Base-by-base conservation (phyloP, 2,797 vertebrate species). In the Nothura maculosa region DNA sequence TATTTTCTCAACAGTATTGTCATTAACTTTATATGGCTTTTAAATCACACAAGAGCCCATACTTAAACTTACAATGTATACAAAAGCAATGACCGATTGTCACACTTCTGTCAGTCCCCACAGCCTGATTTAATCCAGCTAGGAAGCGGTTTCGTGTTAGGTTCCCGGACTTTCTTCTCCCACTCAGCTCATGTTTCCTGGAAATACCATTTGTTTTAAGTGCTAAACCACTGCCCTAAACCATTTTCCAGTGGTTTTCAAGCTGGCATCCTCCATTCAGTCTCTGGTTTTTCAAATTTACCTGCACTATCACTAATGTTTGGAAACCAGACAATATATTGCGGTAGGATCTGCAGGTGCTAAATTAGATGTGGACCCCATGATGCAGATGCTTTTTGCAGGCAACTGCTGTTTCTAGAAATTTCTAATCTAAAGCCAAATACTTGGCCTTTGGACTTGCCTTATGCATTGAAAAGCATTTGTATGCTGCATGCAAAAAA, bases 21-120 rank as follows among this genome's bases (percentile, higher is more conserved):
- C 32, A 64, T 79, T 64, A 85, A 57, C 90, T 91, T 96, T 94
- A 25, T 22, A 68, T 12, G 79, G n/a, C 10, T 92, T 94, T 89
- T 62, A 87, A 89, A 73, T 58, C 55, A 61, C 40, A 24, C 9
- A 45, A 42, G 12, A 67, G 9, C 18, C 36, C 27, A 55, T 38
- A 22, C 45, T 68, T 77, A 68, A 70, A 87, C 91, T 93, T 66
- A 58, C 57, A 79, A 40, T 48, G 21, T 40, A 54, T 47, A 64
- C 27, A 61, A 72, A 86, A 83, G 9, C 45, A 72, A 16, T 1
- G 16, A 79, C 6, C 36, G n/a, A 17, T 34, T 50, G 34, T 47
- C 54, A 63, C 22, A 7, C 62, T 58, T 58, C 64, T 60, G 50
- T 87, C 47, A 60, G 9, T 48, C 20, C 61, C 68, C 63, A 12